Conservation (phyloP, 2,888 invertebrate species). For the Tetramorium bicarinatum region DNA sequence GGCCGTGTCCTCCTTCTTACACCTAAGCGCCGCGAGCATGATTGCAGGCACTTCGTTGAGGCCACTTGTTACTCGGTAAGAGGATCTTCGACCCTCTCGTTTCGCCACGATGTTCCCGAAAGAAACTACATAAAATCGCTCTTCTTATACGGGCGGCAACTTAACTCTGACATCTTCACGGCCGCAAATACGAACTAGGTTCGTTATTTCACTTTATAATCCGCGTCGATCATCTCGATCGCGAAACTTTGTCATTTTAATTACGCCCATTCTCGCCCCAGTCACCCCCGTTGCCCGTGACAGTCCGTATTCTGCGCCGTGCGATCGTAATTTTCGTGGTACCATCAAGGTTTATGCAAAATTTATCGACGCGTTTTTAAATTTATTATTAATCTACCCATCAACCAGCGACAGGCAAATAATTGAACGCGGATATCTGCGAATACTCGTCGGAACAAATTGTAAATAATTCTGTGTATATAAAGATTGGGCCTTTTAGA, state of each 20-base stretch:
- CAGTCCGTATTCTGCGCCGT: neutral
- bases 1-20: conserved; percentile 7
- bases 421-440: neutral
- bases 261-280: neutral
- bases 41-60: conserved; percentile 38
- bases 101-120: conserved; percentile 7
- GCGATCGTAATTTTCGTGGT: neutral
- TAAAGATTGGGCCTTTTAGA: neutral
- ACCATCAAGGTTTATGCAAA: neutral
- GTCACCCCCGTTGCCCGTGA: neutral
- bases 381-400: neutral
- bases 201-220: conserved; percentile 32
- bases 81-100: conserved; percentile 54
- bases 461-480: neutral
- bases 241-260: conserved; percentile 12
- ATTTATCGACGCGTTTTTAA: neutral
- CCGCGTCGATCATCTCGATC: conserved; percentile 12
- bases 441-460: neutral
- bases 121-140: conserved; percentile 49
- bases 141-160: conserved; percentile 20
- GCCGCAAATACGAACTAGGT: neutral
- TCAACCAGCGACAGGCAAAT: neutral
- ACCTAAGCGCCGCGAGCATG: conserved; percentile 38
- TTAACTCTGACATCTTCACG: conserved; percentile 17
- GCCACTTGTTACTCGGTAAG: conserved; percentile 59